phyloP scores from a whole-genome alignment of 2,113 vertebrate species.

The Nettapus auritus region DNA sequence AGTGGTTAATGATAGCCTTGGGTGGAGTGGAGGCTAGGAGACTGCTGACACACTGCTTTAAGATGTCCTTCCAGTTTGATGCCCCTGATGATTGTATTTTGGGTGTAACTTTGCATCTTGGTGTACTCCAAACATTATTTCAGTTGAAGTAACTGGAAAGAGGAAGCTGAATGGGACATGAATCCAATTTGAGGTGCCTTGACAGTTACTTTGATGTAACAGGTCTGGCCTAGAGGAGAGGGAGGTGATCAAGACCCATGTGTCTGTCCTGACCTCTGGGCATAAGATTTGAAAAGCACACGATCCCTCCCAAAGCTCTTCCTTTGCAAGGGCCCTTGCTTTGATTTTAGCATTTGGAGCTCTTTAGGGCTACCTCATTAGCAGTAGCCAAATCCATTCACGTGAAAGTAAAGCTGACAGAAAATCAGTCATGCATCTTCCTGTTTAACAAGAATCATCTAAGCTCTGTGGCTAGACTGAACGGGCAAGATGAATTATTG shows the following conservation, averaged over 20 bases:
- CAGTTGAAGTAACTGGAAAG: neutral
- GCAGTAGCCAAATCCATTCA: neutral
- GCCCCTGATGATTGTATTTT: neutral
- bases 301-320: neutral
- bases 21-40: too few relatives aligned
- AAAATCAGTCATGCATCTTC: neutral
- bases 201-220: neutral
- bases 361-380: neutral
- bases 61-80: neutral
- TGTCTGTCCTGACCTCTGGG: neutral
- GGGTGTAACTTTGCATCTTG: neutral
- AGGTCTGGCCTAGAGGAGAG: neutral
- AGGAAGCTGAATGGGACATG: neutral
- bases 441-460: neutral
- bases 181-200: neutral
- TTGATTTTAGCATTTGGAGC: neutral
- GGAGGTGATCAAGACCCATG: fast-evolving
- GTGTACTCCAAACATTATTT: neutral
- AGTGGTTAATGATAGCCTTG: neutral
- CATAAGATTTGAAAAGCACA: neutral
- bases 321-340: neutral
- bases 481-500: neutral
- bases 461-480: neutral
- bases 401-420: neutral
- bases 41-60: neutral